These are phyloP conservation scores for Operophtera brumata DNA, from an alignment of 2,888 invertebrate species.

Conservation along the genomic window DNA sequence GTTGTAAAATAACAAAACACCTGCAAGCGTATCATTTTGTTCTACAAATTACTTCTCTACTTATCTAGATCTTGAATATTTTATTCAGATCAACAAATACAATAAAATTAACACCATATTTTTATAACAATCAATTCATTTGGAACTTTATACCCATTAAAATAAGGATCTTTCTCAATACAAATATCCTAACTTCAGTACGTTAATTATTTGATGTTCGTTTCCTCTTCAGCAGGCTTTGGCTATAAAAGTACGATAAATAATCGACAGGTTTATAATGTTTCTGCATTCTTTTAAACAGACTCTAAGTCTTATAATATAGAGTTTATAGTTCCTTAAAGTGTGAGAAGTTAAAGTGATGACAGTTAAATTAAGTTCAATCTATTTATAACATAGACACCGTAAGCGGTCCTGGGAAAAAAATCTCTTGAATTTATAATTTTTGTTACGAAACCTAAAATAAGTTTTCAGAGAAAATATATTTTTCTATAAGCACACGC, in stretches of 20 bases:
- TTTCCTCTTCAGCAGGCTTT: slow-evolving; percentile 43
- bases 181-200: not conserved
- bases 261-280: slow-evolving; percentile 12
- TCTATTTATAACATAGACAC: not conserved
- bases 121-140: not conserved
- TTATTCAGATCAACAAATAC: slow-evolving; percentile 19
- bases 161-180: too few relatives aligned
- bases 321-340: not conserved
- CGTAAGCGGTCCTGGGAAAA: slow-evolving; percentile 1
- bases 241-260: slow-evolving; percentile 29
- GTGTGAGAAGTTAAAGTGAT: not conserved
- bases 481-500: too few relatives aligned
- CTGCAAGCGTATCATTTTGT: slow-evolving; percentile 23
- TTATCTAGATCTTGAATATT: not conserved
- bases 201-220: slow-evolving; percentile 15
- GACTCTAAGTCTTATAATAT: not conserved
- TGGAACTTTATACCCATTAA: not conserved
- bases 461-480: too few relatives aligned
- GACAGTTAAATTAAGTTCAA: not conserved
- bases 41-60: slow-evolving; percentile 22
- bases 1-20: slow-evolving; percentile 20
- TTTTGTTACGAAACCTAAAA: not conserved
- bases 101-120: slow-evolving; percentile 30
- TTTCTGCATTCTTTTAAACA: not conserved
- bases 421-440: not conserved